Percentiles rank a stretch among this genome's conserved stretches.
These are phyloP conservation scores for Lepidocyrtoides sp. DNA, from an alignment of 2,888 invertebrate genomes.

Conservation along the genomic window DNA sequence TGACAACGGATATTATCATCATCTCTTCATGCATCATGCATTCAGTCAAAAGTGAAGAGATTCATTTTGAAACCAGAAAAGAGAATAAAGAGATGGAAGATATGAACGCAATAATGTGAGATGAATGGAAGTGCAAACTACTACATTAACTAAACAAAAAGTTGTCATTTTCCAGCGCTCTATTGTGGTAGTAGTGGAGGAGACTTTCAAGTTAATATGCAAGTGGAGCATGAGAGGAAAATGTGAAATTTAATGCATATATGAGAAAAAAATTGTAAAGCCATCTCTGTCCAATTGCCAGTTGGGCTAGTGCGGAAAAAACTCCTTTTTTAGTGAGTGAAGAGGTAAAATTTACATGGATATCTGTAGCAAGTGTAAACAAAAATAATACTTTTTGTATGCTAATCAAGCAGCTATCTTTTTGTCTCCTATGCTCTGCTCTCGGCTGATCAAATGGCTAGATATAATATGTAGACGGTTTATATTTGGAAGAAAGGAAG, in stretches of 20 bases:
- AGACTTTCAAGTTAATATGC: slow-evolving; percentile 29
- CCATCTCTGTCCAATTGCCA: neutral
- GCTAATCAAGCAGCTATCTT: slow-evolving; percentile 39
- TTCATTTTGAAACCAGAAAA: neutral
- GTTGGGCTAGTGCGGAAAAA: neutral
- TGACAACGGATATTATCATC: slow-evolving; percentile 31
- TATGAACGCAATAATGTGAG: neutral
- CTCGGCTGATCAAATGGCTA: neutral
- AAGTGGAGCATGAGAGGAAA: slow-evolving; percentile 1
- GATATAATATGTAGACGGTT: neutral
- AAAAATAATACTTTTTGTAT: slow-evolving; percentile 65
- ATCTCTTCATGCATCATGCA: slow-evolving; percentile 42
- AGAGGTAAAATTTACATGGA: slow-evolving; percentile 28
- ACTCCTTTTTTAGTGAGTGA: neutral
- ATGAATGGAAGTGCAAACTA: slow-evolving; percentile 31
- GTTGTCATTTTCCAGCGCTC: neutral
- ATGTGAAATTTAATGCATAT: slow-evolving; percentile 9
- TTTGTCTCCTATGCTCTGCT: neutral
- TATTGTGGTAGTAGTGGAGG: neutral
- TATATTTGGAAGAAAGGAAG: slow-evolving; percentile 23
- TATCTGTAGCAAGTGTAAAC: slow-evolving; percentile 50
- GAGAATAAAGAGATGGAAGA: neutral
- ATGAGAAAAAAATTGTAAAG: neutral
- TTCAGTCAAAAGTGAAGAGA: neutral
- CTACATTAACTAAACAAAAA: slow-evolving; percentile 6